Evolutionary conservation across 2,113 vertebrate genomes (phyloP).

Genomic region (Coreoperca whiteheadi): DNA sequence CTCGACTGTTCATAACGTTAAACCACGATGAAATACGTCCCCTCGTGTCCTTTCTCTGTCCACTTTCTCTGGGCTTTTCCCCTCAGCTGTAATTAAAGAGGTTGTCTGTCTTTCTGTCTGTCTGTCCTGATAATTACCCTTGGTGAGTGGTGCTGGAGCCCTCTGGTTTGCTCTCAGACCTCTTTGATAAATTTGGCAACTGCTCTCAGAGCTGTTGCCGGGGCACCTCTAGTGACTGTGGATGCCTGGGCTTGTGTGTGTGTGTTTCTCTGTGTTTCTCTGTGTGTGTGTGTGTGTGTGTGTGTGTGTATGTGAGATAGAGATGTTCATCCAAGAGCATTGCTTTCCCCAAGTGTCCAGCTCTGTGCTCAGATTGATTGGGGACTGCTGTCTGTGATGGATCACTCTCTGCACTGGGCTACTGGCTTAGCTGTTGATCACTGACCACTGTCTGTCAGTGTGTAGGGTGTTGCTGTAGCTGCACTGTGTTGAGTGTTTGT

Average conservation of each 20-base stretch:
- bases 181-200: slow-evolving; percentile 62
- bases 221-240: slow-evolving; percentile 48
- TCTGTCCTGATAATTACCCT: slow-evolving; percentile 59
- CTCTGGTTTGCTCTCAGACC: slow-evolving; percentile 40
- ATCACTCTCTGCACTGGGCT: slow-evolving; percentile 51
- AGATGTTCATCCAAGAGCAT: slow-evolving; percentile 30
- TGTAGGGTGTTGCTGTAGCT: slow-evolving; percentile 26
- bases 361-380: slow-evolving; percentile 67
- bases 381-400: slow-evolving; percentile 57
- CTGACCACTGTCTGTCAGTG: slow-evolving; percentile 53
- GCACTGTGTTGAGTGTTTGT: background rate
- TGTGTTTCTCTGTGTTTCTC: slow-evolving; percentile 24
- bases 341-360: slow-evolving; percentile 43
- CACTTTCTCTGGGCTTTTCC: slow-evolving; percentile 20
- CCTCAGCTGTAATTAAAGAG: slow-evolving; percentile 66
- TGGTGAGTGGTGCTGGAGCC: slow-evolving; percentile 37
- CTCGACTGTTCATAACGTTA: background rate
- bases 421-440: slow-evolving; percentile 54
- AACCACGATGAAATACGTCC: background rate
- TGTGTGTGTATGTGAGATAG: slow-evolving; percentile 43
- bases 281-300: slow-evolving; percentile 23
- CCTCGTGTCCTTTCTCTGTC: slow-evolving; percentile 13
- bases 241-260: slow-evolving; percentile 26
- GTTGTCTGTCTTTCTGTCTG: slow-evolving; percentile 1
- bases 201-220: slow-evolving; percentile 40